phyloP scores from a whole-genome alignment of 2,888 invertebrate genomes.

The Endotricha flammealis region DNA sequence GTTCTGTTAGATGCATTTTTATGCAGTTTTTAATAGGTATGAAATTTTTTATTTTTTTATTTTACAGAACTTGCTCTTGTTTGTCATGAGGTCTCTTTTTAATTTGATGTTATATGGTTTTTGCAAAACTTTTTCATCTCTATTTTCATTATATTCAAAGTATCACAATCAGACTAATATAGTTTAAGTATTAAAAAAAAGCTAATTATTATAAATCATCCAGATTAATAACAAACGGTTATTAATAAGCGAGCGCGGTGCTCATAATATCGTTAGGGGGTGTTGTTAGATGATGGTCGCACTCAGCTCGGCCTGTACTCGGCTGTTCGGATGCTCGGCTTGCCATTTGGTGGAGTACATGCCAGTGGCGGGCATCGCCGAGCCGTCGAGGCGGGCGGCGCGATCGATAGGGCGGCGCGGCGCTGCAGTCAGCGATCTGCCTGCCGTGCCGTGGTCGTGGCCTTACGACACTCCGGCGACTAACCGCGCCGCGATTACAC shows the following conservation, averaged over 20 bases:
- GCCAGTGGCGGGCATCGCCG: constrained; percentile 31
- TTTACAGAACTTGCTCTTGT: too few species aligned
- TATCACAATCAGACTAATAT: too few species aligned
- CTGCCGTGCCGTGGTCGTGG: constrained; percentile 31
- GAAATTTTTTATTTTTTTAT: too few species aligned
- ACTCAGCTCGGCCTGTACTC: constrained; percentile 15
- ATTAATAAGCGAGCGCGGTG: constrained; percentile 28
- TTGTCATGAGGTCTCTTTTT: too few species aligned
- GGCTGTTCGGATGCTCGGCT: constrained; percentile 21
- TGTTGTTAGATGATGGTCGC: not conserved
- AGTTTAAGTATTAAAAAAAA: too few species aligned
- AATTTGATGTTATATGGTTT: too few species aligned
- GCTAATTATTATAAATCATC: too few species aligned
- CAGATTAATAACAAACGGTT: constrained; percentile 11
- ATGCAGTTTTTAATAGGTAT: too few species aligned
- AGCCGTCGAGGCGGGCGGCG: constrained; percentile 30
- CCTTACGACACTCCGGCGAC: constrained; percentile 45
- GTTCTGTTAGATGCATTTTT: too few species aligned
- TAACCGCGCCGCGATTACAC: constrained; percentile 52
- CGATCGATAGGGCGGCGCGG: constrained; percentile 67
- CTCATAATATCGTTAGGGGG: constrained; percentile 14
- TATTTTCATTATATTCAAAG: too few species aligned
- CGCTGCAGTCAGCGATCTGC: constrained; percentile 56
- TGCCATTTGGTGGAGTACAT: constrained; percentile 18
- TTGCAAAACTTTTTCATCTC: too few species aligned